Conservation (phyloP, 2,888 invertebrate species). For the Electrophaes corylata region DNA sequence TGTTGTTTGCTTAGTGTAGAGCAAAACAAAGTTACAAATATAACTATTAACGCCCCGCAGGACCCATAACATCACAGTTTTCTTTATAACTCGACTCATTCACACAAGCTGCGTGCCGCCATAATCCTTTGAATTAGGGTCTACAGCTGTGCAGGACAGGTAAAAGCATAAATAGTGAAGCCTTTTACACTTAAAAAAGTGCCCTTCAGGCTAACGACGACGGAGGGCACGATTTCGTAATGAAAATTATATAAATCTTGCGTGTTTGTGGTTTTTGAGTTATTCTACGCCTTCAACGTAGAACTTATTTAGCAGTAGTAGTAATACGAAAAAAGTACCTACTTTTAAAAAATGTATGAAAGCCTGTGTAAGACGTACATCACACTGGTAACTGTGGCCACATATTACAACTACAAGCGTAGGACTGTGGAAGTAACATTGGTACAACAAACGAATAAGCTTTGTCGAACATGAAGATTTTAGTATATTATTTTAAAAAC, state of each 20-base stretch:
- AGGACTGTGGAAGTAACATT: too few species aligned
- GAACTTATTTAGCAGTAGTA: too few species aligned
- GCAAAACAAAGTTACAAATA: not conserved
- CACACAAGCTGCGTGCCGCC: slow-evolving; percentile 39
- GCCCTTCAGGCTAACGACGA: slow-evolving; percentile 57
- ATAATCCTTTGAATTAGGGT: slow-evolving; percentile 67
- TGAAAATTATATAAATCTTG: slow-evolving; percentile 24
- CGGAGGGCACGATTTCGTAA: slow-evolving; percentile 41
- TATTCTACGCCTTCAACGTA: not conserved
- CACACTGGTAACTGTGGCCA: too few species aligned
- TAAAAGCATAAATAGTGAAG: slow-evolving; percentile 69
- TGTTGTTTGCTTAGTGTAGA: too few species aligned
- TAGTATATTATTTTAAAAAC: too few species aligned
- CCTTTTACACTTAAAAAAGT: slow-evolving; percentile 70
- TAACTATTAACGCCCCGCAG: not conserved
- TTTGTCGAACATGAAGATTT: too few species aligned
- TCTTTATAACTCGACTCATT: slow-evolving; percentile 32
- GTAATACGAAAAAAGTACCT: too few species aligned
- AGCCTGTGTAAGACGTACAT: too few species aligned
- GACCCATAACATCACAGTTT: slow-evolving; percentile 8
- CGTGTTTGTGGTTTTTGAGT: slow-evolving; percentile 15
- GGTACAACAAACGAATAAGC: too few species aligned
- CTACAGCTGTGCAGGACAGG: slow-evolving; percentile 67
- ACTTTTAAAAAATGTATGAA: too few species aligned
- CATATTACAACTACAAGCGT: too few species aligned